phyloP scores from a whole-genome alignment of 2,888 invertebrate genomes.

The Lycophotia porphyrea region DNA sequence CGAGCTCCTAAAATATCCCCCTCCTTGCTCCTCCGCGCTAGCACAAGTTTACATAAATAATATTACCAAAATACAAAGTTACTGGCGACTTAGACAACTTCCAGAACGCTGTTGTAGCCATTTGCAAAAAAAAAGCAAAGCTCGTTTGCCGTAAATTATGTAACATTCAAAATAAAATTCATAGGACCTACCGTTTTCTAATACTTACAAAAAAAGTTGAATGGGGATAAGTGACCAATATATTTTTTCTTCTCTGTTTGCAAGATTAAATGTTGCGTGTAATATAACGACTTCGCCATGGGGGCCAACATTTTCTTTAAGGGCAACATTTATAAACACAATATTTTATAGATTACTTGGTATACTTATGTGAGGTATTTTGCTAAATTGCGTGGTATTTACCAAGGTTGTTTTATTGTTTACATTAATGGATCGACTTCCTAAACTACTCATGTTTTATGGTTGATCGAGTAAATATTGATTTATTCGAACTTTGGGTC shows the following conservation, averaged over 20 bases:
- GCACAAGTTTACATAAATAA: background rate
- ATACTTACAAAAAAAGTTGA: conserved; percentile 62
- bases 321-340: conserved; percentile 51
- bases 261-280: conserved; percentile 79
- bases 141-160: background rate
- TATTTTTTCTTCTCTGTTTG: conserved; percentile 71
- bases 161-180: background rate
- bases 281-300: conserved; percentile 76
- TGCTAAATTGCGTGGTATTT: conserved; percentile 4
- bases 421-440: background rate
- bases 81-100: background rate
- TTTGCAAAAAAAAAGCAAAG: background rate
- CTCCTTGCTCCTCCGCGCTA: too few species aligned
- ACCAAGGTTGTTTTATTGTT: background rate
- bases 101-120: background rate
- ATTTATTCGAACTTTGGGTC: conserved; percentile 5
- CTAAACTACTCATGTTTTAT: background rate
- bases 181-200: background rate
- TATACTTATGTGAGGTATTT: conserved; percentile 21
- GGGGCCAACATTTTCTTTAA: conserved; percentile 71
- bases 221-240: conserved; percentile 70
- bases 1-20: too few species aligned
- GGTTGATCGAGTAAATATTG: background rate
- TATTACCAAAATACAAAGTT: too few species aligned
- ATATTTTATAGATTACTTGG: conserved; percentile 52